These are phyloP conservation scores for Poicephalus gulielmi DNA, from an alignment of 2,113 vertebrate species.

Conservation along the genomic window DNA sequence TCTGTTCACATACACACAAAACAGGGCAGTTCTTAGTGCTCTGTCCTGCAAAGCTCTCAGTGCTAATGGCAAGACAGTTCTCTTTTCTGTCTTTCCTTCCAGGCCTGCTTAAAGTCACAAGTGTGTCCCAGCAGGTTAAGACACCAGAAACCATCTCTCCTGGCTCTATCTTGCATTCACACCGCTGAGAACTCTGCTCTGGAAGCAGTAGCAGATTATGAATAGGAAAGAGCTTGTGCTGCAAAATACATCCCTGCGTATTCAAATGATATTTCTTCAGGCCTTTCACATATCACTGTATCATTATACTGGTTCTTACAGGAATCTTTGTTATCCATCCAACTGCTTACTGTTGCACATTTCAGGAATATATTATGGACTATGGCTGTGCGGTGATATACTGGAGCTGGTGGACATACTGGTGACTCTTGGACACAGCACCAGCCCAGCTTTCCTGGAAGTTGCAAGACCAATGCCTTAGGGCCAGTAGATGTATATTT, in stretches of 20 bases:
- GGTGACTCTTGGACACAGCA: not conserved
- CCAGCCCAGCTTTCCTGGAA: not conserved
- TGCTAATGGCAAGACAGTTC: not conserved
- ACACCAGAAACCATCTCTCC: not conserved
- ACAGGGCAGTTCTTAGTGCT: not conserved
- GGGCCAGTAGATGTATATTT: not conserved
- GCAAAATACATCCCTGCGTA: not conserved
- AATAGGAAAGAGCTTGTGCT: not conserved
- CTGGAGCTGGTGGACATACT: not conserved
- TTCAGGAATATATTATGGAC: not conserved
- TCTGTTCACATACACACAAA: not conserved
- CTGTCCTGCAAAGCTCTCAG: not conserved
- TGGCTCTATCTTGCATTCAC: not conserved
- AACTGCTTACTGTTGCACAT: not conserved
- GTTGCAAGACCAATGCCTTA: not conserved
- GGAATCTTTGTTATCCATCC: not conserved
- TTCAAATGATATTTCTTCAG: not conserved
- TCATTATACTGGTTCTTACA: not conserved
- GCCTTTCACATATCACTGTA: not conserved
- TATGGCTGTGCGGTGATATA: not conserved
- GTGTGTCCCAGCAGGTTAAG: not conserved
- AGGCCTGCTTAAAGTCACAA: not conserved
- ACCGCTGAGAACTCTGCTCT: not conserved
- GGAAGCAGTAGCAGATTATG: not conserved
- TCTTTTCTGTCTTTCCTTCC: not conserved